These are phyloP conservation scores for Ceratina calcarata DNA, from an alignment of 1,140 invertebrate species.

Conservation along the genomic window DNA sequence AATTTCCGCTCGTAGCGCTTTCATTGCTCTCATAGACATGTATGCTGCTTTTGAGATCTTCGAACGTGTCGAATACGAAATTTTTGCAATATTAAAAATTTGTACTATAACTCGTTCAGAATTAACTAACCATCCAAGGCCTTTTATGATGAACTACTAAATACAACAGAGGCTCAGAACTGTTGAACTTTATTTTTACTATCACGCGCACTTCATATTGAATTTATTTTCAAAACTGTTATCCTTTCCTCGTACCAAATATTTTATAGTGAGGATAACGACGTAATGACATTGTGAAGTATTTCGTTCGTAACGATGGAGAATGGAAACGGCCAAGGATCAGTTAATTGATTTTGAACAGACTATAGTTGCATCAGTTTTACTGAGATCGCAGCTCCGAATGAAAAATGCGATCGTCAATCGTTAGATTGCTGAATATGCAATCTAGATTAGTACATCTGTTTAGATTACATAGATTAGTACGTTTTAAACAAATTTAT, in stretches of 20 bases:
- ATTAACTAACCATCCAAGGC: background rate
- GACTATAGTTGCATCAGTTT: background rate
- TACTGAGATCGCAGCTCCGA: background rate
- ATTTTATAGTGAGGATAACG: no score
- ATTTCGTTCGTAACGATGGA: background rate
- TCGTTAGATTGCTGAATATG: slow-evolving; percentile 16
- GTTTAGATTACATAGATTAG: no score
- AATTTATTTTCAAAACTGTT: no score
- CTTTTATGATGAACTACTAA: background rate
- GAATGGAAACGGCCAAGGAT: background rate
- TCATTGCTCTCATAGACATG: slow-evolving; percentile 45
- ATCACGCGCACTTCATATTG: no score
- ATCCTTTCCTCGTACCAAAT: no score
- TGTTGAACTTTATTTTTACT: no score
- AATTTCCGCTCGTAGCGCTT: slow-evolving; percentile 41
- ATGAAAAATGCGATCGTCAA: background rate
- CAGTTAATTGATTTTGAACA: background rate
- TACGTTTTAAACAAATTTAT: background rate
- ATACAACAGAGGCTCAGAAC: no score
- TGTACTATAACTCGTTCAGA: background rate
- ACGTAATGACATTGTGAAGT: no score
- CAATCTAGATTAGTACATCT: slow-evolving; percentile 17
- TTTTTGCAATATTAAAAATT: background rate
- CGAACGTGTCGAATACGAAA: background rate
- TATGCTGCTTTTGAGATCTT: slow-evolving; percentile 34